Conservation (phyloP, 1,140 invertebrate genomes). For the Pteromalus puparum region DNA sequence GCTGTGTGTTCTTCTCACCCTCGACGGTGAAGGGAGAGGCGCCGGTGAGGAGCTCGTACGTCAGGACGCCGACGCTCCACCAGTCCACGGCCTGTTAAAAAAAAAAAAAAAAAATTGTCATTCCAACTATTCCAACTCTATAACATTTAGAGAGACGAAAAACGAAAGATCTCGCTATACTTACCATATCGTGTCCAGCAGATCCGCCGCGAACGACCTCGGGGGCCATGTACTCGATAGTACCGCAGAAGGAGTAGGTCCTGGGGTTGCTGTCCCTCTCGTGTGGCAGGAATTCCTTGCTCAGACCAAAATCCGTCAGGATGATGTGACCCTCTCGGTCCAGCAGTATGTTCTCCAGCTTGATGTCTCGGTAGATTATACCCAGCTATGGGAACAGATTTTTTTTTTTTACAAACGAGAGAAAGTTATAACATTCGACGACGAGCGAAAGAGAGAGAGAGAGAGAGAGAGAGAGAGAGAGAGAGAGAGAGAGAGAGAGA, state of each 20-base stretch:
- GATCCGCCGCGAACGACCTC: constrained; percentile 90
- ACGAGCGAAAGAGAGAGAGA: background rate
- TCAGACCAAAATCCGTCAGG: constrained; percentile 93
- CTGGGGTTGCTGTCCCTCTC: constrained; percentile 77
- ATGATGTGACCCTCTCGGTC: constrained; percentile 93
- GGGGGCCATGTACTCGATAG: constrained; percentile 97
- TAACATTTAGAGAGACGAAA: background rate
- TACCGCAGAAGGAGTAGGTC: constrained; percentile 98
- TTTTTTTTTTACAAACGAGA: constrained; percentile 8
- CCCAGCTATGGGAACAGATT: constrained; percentile 82
- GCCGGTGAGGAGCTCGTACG: constrained; percentile 97
- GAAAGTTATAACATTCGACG: background rate
- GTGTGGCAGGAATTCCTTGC: constrained; percentile 88
- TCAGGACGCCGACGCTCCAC: constrained; percentile 98
- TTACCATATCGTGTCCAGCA: constrained; percentile 92
- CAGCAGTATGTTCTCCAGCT: constrained; percentile 94
- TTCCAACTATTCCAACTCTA: constrained; percentile 13
- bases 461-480: no score
- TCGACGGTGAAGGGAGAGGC: constrained; percentile 98
- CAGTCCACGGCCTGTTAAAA: constrained; percentile 91
- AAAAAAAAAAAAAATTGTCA: background rate
- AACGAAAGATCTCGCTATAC: constrained; percentile 65
- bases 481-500: background rate
- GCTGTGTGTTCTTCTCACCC: constrained; percentile 92
- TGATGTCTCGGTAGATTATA: constrained; percentile 97